phyloP scores from a whole-genome alignment of 2,113 vertebrate species.

The Sceloporus undulatus region DNA sequence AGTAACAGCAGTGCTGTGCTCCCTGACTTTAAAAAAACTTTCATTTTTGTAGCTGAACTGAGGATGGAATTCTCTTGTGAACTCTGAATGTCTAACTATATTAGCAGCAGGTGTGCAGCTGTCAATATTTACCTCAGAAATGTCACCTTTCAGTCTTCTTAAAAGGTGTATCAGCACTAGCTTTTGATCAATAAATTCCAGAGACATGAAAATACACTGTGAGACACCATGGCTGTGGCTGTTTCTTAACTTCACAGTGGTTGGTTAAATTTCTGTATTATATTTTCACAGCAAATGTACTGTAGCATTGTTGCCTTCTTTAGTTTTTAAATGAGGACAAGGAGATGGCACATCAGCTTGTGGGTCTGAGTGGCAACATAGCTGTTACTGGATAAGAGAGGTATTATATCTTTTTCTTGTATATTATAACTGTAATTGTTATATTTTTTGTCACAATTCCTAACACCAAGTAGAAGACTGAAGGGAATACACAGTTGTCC shows the following conservation, averaged over 20 bases:
- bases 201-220: background rate
- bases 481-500: background rate
- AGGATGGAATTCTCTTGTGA: background rate
- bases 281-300: slow-evolving; percentile 10
- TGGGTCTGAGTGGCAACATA: slow-evolving; percentile 8
- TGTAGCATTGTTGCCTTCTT: background rate
- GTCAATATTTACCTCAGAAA: slow-evolving; percentile 9
- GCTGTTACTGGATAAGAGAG: slow-evolving; percentile 4
- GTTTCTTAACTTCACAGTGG: background rate
- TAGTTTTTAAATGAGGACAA: background rate
- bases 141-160: slow-evolving; percentile 18
- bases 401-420: slow-evolving; percentile 7
- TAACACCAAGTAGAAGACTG: background rate
- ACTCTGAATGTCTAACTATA: background rate
- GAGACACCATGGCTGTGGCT: background rate
- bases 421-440: background rate
- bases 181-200: slow-evolving; percentile 2
- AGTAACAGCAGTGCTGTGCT: background rate
- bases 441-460: background rate
- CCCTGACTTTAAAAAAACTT: background rate
- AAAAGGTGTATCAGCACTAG: background rate
- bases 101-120: background rate
- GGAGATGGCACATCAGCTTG: background rate
- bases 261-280: background rate
- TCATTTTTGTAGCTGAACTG: background rate